Conservation (phyloP, 2,797 vertebrate species). For the Threskiornis aethiopicus region DNA sequence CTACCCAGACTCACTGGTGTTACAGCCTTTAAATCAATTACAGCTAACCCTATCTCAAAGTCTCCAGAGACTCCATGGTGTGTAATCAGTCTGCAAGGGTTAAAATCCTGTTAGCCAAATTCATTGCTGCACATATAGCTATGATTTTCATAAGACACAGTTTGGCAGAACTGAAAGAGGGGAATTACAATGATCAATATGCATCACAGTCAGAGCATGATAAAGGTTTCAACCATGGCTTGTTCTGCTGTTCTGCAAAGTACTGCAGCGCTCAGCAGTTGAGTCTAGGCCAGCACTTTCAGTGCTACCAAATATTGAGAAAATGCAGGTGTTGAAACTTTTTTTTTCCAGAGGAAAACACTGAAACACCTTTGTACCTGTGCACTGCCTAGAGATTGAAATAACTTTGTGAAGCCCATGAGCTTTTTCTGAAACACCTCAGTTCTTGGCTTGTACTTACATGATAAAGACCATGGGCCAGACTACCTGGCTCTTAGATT, state of each 20-base stretch:
- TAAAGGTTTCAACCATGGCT: neutral
- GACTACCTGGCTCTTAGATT: neutral
- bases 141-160: neutral
- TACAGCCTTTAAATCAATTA: neutral
- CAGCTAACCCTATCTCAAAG: neutral
- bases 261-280: neutral
- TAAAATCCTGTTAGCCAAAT: neutral
- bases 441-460: neutral
- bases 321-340: neutral
- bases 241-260: neutral
- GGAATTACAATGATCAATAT: slow-evolving; percentile 42
- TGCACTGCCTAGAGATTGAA: neutral
- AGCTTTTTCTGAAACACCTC: neutral
- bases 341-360: neutral
- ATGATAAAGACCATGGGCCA: fast-evolving
- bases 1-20: neutral
- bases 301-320: neutral
- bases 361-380: neutral
- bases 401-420: neutral
- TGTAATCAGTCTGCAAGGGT: neutral
- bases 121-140: neutral
- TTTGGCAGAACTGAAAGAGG: slow-evolving; percentile 12
- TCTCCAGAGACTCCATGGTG: neutral
- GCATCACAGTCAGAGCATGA: neutral
- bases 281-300: neutral